Evolutionary conservation across 2,888 invertebrate species (phyloP), one percentile per base, ranked within the genome.

Genomic region (Pachydiplax longipennis): DNA sequence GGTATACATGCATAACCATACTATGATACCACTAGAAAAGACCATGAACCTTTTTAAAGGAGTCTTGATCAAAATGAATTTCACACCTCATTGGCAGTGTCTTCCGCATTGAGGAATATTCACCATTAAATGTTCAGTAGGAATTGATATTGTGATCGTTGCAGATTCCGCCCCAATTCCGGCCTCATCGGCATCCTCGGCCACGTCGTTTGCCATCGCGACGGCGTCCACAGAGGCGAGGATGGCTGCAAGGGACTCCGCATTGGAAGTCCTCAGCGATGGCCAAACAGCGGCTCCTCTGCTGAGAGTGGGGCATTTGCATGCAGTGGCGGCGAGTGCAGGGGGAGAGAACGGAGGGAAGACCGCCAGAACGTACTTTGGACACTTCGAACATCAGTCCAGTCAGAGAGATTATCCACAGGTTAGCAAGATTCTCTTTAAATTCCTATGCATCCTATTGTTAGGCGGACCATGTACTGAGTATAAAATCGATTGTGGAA

Each of bases 271-370:
- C 91, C 95, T 99, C 90, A 98, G 98, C 93, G 99, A 99, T 93
- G 98, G 98, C 0, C 97, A 99, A 92, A 97, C 98, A 90, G 98
- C 97, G 0, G 97, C 99, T 15, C 98, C 98, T 25, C 94, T 97
- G 81, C 96, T 98, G 91, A 95, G 97, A 92, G 95, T 98, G 91
- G 97, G 97, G 0, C 97, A 97, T 92, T 95, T 98, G 91, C 98
- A 98, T 93, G 92, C 93, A 81, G 96, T 97, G 91, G 91, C 82
- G 25, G 58, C 40, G 61, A 83, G 65, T 22, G 25, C 22, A 18
- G 90, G 83, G 98, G 0, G 97, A 98, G 18, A 98, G 98, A 25
- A 94, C 97, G 81, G 96, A 98, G 95, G 97, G 92, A 65, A 65
- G 91, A 97, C 97, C 5, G 97, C 97, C 83, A 96, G 96, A 90